Base-by-base conservation (phyloP, 2,113 vertebrate species). In the Hemicordylus capensis region DNA sequence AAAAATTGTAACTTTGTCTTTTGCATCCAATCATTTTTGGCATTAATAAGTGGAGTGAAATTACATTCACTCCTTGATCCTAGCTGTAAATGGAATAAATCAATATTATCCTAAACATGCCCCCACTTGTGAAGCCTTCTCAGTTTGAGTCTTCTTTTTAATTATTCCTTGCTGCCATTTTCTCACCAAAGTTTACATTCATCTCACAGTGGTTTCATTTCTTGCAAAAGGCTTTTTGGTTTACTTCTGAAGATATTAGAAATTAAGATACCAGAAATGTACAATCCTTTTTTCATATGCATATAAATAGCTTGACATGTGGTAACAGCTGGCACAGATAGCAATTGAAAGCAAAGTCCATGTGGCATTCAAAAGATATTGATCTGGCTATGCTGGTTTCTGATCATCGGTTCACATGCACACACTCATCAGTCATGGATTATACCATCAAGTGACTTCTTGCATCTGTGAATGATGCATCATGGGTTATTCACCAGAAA, bases 71-170 rank as follows among this genome's bases (percentile, higher is more conserved):
- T 6, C 14, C 42, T 72, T 51, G 20, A 64, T 64, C 58, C 58
- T 3, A 76, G 34, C 44, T 83, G 72, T 51, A 15, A 83, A 83
- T 83, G 81, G 72, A 83, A 64, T 83, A 34, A 76, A 76, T 83
- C n/a, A 81, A 83, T 51, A 48, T 46, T n/a, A 4, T 63, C 8
- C 6, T 14, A 26, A 59, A 74, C 81, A 75, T 63, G 81, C 48
- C 26, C 44, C 72, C 20, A 39, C 81, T 75, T 75, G 72, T 14
- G 51, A 75, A 34, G n/a, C 42, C 72, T 66, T 66, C 46, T 24
- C 44, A 4, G 26, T 28, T 64, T 7, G 12, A 31, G 11, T 63
- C 59, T 83, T n/a, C 24, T 54, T 19, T 75, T 66, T 83, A 75
- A 83, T 83, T 83, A 54, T 61, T 24, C 39, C 22, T 64, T 76